A percentile compares a stretch with the other conserved stretches of the same genome.
Conservation (phyloP, 2,113 vertebrate genomes). For the Tetrax tetrax region DNA sequence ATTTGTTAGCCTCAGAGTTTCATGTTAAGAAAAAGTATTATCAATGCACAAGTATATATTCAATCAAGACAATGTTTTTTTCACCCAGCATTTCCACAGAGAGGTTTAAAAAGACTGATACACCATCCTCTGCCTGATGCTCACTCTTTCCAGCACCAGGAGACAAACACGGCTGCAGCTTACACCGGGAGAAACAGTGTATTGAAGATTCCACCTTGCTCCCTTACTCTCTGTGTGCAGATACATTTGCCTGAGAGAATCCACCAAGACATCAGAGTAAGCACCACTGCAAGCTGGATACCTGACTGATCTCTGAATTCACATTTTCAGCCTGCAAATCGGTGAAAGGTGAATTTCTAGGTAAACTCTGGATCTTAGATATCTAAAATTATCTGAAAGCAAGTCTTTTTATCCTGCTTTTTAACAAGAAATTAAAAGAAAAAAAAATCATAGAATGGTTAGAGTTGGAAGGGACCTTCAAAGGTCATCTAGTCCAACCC, state of each 20-base stretch:
- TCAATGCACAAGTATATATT: not conserved
- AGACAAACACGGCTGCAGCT: not conserved
- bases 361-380: not conserved
- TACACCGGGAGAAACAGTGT: rapidly evolving
- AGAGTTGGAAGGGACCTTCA: no score
- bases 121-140: not conserved
- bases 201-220: not conserved
- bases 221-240: not conserved
- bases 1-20: not conserved
- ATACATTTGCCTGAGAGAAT: not conserved
- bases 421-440: not conserved
- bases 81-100: not conserved
- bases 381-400: not conserved
- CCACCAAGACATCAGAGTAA: not conserved
- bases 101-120: not conserved
- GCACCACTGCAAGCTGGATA: not conserved
- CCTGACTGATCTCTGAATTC: not conserved
- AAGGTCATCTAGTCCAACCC: no score
- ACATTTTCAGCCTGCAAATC: not conserved
- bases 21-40: not conserved
- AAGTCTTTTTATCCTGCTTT: not conserved
- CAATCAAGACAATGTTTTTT: not conserved
- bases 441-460: no score
- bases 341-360: not conserved
- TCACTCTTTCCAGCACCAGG: not conserved